phyloP scores from a whole-genome alignment of 1,140 invertebrate genomes.

The Danaus melanippus region DNA sequence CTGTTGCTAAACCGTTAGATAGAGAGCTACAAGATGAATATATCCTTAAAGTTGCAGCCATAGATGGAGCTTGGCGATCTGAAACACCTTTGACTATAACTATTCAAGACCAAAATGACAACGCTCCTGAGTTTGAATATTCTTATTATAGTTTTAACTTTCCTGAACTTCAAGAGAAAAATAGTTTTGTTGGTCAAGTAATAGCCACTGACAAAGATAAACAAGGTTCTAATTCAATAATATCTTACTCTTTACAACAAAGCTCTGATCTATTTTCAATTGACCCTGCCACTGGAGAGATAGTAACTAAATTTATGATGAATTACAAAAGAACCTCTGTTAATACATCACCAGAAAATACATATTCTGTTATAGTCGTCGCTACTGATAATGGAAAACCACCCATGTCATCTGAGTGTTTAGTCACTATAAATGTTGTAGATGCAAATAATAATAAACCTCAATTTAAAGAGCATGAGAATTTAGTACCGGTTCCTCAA shows the following conservation, averaged over 20 bases:
- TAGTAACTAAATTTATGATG: slow-evolving; percentile 87
- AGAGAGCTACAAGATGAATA: slow-evolving; percentile 94
- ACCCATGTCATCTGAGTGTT: slow-evolving; percentile 87
- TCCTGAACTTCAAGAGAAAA: slow-evolving; percentile 84
- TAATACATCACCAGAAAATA: slow-evolving; percentile 88
- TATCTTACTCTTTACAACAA: slow-evolving; percentile 92
- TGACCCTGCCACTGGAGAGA: slow-evolving; percentile 90
- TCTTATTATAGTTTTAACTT: slow-evolving; percentile 92
- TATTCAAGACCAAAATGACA: slow-evolving; percentile 96
- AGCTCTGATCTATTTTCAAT: slow-evolving; percentile 93
- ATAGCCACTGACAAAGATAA: slow-evolving; percentile 91
- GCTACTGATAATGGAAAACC: slow-evolving; percentile 95
- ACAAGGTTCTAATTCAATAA: slow-evolving; percentile 93
- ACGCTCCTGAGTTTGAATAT: slow-evolving; percentile 91
- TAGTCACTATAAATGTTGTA: slow-evolving; percentile 90
- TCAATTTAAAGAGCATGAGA: slow-evolving; percentile 81
- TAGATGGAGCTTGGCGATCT: slow-evolving; percentile 90
- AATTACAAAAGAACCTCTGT: slow-evolving; percentile 86
- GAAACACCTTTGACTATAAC: slow-evolving; percentile 93
- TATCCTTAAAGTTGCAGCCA: slow-evolving; percentile 87
- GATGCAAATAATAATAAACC: slow-evolving; percentile 93
- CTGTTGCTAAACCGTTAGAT: slow-evolving; percentile 87
- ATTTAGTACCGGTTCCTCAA: slow-evolving; percentile 88
- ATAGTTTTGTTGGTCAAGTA: slow-evolving; percentile 90
- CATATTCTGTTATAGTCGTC: slow-evolving; percentile 86